phyloP scores from a whole-genome alignment of 1,140 invertebrate species.

The Pararge aegeria region DNA sequence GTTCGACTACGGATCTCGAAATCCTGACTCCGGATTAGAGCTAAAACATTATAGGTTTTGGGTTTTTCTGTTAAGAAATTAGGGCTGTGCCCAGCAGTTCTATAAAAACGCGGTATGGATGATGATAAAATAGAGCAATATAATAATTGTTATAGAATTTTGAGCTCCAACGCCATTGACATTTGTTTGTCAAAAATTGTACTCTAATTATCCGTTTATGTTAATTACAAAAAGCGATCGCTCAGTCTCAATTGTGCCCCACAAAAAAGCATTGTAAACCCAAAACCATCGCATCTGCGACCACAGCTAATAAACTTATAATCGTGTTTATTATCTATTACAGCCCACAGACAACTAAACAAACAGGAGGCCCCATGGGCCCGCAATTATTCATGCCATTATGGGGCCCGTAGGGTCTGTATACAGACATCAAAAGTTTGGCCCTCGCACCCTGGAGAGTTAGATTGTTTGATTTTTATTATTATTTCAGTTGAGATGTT shows the following conservation, averaged over 20 bases:
- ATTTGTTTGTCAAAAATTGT: too few relatives aligned
- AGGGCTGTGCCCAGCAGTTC: too few relatives aligned
- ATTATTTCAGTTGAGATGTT: slow-evolving; percentile 28
- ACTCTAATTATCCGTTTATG: too few relatives aligned
- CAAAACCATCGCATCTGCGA: slow-evolving; percentile 47
- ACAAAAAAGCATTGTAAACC: slow-evolving; percentile 11
- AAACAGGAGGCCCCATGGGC: slow-evolving; percentile 38
- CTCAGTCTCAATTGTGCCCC: slow-evolving; percentile 17
- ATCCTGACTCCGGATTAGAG: too few relatives aligned
- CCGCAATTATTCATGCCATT: slow-evolving; percentile 51
- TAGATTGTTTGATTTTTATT: slow-evolving; percentile 47
- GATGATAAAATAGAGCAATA: too few relatives aligned
- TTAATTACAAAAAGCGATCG: slow-evolving; percentile 18
- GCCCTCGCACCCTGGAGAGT: slow-evolving; percentile 36
- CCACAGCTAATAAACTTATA: slow-evolving; percentile 61
- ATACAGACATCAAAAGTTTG: slow-evolving; percentile 52
- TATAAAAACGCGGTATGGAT: too few relatives aligned
- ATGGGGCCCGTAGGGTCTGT: slow-evolving; percentile 20
- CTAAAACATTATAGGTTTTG: too few relatives aligned
- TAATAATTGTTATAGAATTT: too few relatives aligned
- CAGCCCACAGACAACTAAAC: slow-evolving; percentile 41
- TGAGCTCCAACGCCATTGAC: too few relatives aligned
- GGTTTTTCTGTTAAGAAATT: too few relatives aligned
- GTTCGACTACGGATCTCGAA: too few relatives aligned
- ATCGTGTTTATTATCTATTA: slow-evolving; percentile 65